Conservation (phyloP, 2,888 invertebrate genomes). For the Tridacna gigas region DNA sequence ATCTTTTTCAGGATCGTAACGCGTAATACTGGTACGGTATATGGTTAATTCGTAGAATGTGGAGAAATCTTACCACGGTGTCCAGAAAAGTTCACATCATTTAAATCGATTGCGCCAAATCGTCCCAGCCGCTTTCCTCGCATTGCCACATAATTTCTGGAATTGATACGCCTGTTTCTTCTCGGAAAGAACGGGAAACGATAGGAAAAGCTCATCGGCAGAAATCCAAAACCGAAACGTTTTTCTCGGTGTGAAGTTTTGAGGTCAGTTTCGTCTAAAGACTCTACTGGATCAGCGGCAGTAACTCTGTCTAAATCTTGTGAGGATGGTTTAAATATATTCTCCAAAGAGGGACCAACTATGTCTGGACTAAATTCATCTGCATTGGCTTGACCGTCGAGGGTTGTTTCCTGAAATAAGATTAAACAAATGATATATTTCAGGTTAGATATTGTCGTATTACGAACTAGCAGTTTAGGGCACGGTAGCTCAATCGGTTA, state of each 20-base stretch:
- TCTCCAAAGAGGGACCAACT: background rate
- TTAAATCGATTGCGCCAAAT: background rate
- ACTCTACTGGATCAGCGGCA: background rate
- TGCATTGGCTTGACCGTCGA: constrained; percentile 1
- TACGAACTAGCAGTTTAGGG: too few species aligned
- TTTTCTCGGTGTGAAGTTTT: constrained; percentile 8
- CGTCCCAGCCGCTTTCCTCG: constrained; percentile 18
- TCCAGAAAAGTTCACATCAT: background rate
- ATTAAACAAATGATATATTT: too few species aligned
- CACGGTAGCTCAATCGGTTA: too few species aligned
- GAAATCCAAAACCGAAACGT: constrained; percentile 10
- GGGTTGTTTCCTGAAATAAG: constrained; percentile 9
- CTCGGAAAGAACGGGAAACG: constrained; percentile 12
- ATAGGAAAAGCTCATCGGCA: constrained; percentile 17
- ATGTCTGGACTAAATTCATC: background rate
- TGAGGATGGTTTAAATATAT: background rate
- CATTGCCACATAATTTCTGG: constrained; percentile 19
- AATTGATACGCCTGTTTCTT: constrained; percentile 6
- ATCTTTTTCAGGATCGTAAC: too few species aligned
- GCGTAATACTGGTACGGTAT: too few species aligned
- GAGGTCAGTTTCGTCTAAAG: background rate
- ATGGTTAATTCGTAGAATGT: too few species aligned
- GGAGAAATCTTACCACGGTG: background rate
- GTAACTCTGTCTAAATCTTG: constrained; percentile 14
- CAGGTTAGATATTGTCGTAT: too few species aligned